Percentiles rank a stretch among this genome's conserved stretches.
phyloP scores from a whole-genome alignment of 37 sponge, comb jelly and placozoan genomes.

The Dysidea cf. avara region DNA sequence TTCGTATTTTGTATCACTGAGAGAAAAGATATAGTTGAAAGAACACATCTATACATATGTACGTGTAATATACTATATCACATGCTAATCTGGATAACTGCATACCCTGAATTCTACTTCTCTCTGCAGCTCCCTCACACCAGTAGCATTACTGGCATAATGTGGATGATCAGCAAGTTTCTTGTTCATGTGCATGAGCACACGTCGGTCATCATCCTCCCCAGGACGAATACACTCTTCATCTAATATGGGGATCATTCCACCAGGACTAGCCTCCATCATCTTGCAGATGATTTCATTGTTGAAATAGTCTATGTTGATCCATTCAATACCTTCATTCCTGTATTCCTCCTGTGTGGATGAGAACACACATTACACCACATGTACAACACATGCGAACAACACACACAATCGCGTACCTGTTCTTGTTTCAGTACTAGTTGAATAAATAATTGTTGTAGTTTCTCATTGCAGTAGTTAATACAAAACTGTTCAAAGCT shows the following conservation, averaged over 20 bases:
- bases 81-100: neutral
- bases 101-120: conserved; percentile 51
- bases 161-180: conserved; percentile 13
- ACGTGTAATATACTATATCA: too few species aligned
- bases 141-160: conserved; percentile 50
- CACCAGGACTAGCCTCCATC: conserved; percentile 51
- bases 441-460: conserved; percentile 82
- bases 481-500: conserved; percentile 94
- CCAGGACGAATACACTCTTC: conserved; percentile 75
- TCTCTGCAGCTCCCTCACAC: conserved; percentile 48
- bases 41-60: too few species aligned
- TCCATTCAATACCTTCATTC: conserved; percentile 66
- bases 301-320: conserved; percentile 69
- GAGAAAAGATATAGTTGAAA: too few species aligned
- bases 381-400: conserved; percentile 3
- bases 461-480: conserved; percentile 96
- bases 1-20: too few species aligned
- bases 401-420: conserved; percentile 5
- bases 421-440: conserved; percentile 56
- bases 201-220: conserved; percentile 56
- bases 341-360: conserved; percentile 47
- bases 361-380: conserved; percentile 4
- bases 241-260: conserved; percentile 57
- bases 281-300: conserved; percentile 66
- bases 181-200: conserved; percentile 76